Evolutionary conservation across 2,888 invertebrate species (phyloP).

Genomic region (Plagodis dolabraria): DNA sequence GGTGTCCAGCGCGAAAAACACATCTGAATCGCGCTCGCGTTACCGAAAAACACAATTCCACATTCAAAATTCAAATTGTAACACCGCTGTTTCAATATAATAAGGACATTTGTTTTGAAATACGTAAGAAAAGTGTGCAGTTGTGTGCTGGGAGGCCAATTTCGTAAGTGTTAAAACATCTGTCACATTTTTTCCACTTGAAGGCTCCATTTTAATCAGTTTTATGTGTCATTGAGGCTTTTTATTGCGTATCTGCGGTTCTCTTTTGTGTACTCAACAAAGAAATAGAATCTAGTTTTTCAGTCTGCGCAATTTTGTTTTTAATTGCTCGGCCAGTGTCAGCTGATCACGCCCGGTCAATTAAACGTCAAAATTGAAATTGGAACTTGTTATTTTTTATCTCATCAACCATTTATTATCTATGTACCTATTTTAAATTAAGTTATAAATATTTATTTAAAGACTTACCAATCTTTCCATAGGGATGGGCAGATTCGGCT

Average conservation of each 20-base stretch:
- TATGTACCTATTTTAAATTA: not conserved
- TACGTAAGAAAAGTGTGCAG: conserved; percentile 59
- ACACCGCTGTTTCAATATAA: conserved; percentile 40
- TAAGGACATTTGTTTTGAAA: conserved; percentile 39
- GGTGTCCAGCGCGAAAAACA: conserved; percentile 81
- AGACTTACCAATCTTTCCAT: conserved; percentile 67
- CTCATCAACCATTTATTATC: not conserved
- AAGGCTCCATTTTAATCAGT: conserved; percentile 61
- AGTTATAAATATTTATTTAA: not conserved
- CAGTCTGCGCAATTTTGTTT: conserved; percentile 20
- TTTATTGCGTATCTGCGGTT: conserved; percentile 40
- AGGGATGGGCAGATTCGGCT: conserved; percentile 33
- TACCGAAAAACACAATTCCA: conserved; percentile 58
- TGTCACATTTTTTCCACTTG: conserved; percentile 51
- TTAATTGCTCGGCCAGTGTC: conserved; percentile 47
- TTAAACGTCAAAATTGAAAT: conserved; percentile 53
- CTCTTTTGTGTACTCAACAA: conserved; percentile 25
- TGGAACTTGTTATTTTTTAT: conserved; percentile 8
- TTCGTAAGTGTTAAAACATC: conserved; percentile 67
- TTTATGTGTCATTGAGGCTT: conserved; percentile 49
- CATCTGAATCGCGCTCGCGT: conserved; percentile 72
- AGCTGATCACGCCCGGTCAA: conserved; percentile 64
- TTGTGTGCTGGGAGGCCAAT: conserved; percentile 67
- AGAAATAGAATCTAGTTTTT: conserved; percentile 22
- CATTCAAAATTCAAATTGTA: conserved; percentile 53